Base-by-base conservation (phyloP, 2,888 invertebrate species). In the Mechanitis messenoides region DNA sequence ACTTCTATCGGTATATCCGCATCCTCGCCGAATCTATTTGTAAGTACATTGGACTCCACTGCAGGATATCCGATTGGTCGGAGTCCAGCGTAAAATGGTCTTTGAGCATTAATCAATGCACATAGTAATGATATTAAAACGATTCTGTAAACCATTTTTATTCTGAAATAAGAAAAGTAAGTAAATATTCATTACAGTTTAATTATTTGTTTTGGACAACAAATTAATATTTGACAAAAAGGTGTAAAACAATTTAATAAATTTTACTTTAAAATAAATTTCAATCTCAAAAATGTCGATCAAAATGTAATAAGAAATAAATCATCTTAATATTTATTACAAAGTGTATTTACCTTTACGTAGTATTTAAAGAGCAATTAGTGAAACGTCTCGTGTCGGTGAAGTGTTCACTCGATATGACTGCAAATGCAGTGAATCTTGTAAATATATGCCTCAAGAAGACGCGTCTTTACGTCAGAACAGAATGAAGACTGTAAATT, bases 61-160 rank as follows among this genome's bases (percentile, higher is more conserved):
- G 86, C 89, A 60, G 93, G 94, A 66, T 91, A 91, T 12, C 93
- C 93, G 31, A 92, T 91, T 0, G 92, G 87, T 3, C 84, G 79
- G 1, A 80, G 72, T 9, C 92, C 92, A 7, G 94, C 93, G 73
- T 93, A 94, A 56, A 91, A 91, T 0, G 94, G 92, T 45, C 94
- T 88, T 77, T 94, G 94, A 33, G 63, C 63, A 42, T 42, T 42
- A 42, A 3, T 42, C 42, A 42, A 11, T 9, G 42, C 42, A 3
- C 62, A 45, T 9, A 66, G 4, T 11, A 61, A 35, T 3, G 55
- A 33, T 28, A 64, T 38, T 11, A 64, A 4, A 20, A 35, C 20
- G 12, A 62, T n/a, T 58, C 61, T 64, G 56, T 31, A 50, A 28
- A 62, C 12, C 35, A 35, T 35, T 9, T 7, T 11, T 9, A 42